phyloP scores from a whole-genome alignment of 2,888 invertebrate genomes.

The Isotomurus palustris region DNA sequence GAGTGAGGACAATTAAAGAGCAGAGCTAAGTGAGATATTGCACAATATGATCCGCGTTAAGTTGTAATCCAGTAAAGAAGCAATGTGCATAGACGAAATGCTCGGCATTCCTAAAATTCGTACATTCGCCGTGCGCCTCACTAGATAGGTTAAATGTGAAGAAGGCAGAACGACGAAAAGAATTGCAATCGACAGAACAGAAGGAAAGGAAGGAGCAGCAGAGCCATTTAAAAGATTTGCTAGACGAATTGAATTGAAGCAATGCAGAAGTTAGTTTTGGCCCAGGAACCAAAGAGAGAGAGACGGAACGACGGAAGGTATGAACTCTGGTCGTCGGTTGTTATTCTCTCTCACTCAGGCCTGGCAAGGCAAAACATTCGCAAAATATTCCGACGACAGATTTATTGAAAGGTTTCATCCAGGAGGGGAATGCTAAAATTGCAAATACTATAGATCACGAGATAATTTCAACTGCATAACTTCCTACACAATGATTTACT shows the following conservation, averaged over 20 bases:
- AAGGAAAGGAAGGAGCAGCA: too few species aligned
- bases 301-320: too few species aligned
- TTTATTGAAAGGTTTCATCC: constrained; percentile 16
- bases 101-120: constrained; percentile 14
- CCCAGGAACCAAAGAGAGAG: too few species aligned
- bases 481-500: not conserved
- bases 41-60: constrained; percentile 2
- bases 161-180: too few species aligned
- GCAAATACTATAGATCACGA: constrained; percentile 11
- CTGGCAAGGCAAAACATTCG: not conserved
- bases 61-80: constrained; percentile 3
- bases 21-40: constrained; percentile 3
- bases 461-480: constrained; percentile 10
- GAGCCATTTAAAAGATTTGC: too few species aligned
- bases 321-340: too few species aligned
- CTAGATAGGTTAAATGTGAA: too few species aligned
- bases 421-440: constrained; percentile 12
- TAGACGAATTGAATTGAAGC: too few species aligned
- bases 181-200: too few species aligned
- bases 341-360: too few species aligned
- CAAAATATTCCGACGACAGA: constrained; percentile 16
- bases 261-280: too few species aligned
- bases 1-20: not conserved
- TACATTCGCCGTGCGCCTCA: too few species aligned
- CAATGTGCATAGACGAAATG: constrained; percentile 10